Percentiles rank a stretch among this genome's conserved stretches.
phyloP scores from a whole-genome alignment of 1,140 invertebrate species.

The Microplitis mediator region DNA sequence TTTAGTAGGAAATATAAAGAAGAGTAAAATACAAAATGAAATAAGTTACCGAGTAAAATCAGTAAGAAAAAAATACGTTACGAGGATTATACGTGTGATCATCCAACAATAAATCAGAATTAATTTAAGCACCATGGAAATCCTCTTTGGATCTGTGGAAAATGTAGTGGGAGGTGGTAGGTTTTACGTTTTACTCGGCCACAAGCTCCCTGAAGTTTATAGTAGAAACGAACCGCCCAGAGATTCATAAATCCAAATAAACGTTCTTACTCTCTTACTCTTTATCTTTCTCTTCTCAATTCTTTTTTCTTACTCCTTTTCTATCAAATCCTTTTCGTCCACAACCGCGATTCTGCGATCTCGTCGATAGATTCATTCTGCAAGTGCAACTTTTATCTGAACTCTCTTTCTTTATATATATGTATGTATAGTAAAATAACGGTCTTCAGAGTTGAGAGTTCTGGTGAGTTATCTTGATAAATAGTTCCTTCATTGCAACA shows the following conservation, averaged over 20 bases:
- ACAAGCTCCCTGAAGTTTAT: conserved; percentile 27
- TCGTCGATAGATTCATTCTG: conserved; percentile 3
- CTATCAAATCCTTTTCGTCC: conserved; percentile 9
- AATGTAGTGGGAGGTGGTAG: not conserved
- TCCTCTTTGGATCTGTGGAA: conserved; percentile 32
- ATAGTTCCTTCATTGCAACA: not conserved
- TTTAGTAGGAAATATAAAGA: not conserved
- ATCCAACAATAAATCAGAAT: conserved; percentile 51
- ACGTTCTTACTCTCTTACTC: conserved; percentile 17
- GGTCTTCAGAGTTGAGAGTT: not conserved
- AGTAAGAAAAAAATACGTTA: conserved; percentile 30
- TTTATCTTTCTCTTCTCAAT: not conserved
- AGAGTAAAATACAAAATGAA: conserved; percentile 19
- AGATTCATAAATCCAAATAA: conserved; percentile 58
- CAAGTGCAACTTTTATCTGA: not conserved
- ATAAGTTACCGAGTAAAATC: conserved; percentile 25
- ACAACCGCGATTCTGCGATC: not conserved
- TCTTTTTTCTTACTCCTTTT: conserved; percentile 3
- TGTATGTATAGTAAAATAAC: not conserved
- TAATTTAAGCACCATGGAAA: conserved; percentile 46
- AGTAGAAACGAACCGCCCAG: conserved; percentile 19
- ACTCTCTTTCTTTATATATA: not conserved
- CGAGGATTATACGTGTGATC: conserved; percentile 34
- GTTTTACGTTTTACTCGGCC: conserved; percentile 42
- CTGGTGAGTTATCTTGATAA: conserved; percentile 20